Evolutionary conservation across 1,140 invertebrate genomes (phyloP), one percentile per base, ranked within the genome.

Genomic region (Mycetomoellerius zeteki): DNA sequence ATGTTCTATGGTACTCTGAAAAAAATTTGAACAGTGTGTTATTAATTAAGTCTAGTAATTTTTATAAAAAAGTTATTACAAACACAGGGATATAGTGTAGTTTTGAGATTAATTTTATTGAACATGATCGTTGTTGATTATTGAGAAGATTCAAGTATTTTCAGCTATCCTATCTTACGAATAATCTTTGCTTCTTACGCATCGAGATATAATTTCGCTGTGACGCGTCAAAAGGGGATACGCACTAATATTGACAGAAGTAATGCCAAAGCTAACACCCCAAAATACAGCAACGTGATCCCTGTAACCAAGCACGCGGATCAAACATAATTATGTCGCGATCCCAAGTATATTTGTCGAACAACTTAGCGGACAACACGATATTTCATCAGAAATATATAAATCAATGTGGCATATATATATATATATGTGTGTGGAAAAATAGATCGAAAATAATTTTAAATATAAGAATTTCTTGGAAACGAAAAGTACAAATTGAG

Each of bases 241-340:
- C 21, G 33, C 47, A 76, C 24, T 54, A 67, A 69, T 86, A 86
- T 86, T 80, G 85, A 86, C 75, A 80, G 85, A 81, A 71, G 73
- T 86, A 86, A 86, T 86, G 52, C 37, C 60, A 81, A 60, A 69
- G 76, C 47, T 19, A 80, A 86, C 76, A 86, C 19, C 62, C 52
- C 64, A 81, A 65, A 85, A 84, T 43, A 73, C 24, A 24, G 54
- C 75, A 84, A 84, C 69, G 37, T 27, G 80, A 84, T 75, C 37
- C 43, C 24, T 27, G 37, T 71, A 43, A 21, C 37, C 54, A 8
- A 19, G 52, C 12, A 47, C 12, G 52, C n/a, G 64, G 50, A 82
- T 73, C 69, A 24, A 84, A 60, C 27, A 50, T 84, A 84, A 84
- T 82, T 82, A 73, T 30, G 14, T 62, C 24, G 14, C 69, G 24